These are phyloP conservation scores for Falcunculus frontatus DNA, from an alignment of 2,113 vertebrate genomes.

Conservation along the genomic window DNA sequence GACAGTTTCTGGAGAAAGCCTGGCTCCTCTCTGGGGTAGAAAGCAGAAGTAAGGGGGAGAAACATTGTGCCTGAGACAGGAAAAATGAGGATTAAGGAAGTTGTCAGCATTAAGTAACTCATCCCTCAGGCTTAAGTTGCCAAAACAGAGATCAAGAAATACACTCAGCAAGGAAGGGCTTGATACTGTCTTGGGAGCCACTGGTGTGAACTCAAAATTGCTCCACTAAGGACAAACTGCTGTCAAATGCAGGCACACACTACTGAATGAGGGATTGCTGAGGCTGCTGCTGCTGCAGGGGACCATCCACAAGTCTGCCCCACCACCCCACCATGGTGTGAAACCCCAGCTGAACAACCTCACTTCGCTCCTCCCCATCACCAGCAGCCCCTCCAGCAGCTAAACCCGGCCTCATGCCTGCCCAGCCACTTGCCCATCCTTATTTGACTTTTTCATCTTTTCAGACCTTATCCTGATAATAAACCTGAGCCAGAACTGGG, in stretches of 20 bases:
- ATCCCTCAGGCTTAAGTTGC: not conserved
- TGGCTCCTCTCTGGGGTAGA: not conserved
- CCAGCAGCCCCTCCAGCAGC: not conserved
- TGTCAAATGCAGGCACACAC: not conserved
- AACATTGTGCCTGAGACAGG: not conserved
- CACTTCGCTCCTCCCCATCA: not conserved
- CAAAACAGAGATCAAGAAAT: not conserved
- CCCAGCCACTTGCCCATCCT: not conserved
- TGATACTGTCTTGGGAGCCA: not conserved
- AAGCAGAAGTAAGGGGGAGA: not conserved
- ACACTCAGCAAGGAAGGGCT: not conserved
- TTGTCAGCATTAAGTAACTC: not conserved
- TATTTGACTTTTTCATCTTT: not conserved
- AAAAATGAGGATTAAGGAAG: not conserved
- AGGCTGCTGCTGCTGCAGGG: not conserved
- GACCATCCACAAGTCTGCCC: not conserved
- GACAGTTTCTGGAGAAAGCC: not conserved
- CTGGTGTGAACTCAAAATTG: not conserved
- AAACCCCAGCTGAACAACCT: not conserved
- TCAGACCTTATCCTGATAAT: not conserved
- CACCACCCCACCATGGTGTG: accelerated
- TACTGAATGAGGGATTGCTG: not conserved
- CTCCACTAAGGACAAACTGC: not conserved
- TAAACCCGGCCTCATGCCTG: not conserved
- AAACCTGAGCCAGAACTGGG: not conserved